A percentile compares a stretch with the other conserved stretches of the same genome.
These are phyloP conservation scores for Drosophila ustulata DNA, from an alignment of 2,888 invertebrate species.

Conservation along the genomic window DNA sequence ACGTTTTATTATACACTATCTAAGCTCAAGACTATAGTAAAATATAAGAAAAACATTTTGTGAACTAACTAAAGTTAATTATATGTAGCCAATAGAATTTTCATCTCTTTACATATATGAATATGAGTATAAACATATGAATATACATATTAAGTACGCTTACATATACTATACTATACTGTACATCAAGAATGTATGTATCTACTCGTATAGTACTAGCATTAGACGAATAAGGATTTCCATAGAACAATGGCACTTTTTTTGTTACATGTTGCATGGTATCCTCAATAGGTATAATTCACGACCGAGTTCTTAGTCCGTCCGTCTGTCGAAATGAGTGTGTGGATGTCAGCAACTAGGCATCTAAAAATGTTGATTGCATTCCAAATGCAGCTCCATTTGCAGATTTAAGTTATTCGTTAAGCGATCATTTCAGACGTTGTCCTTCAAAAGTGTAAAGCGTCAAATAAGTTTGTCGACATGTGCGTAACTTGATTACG, in stretches of 20 bases:
- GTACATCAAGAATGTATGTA: background rate
- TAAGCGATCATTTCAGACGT: background rate
- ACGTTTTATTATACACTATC: conserved; percentile 38
- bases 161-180: background rate
- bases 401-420: background rate
- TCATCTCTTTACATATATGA: conserved; percentile 9
- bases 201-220: background rate
- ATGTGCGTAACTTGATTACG: background rate
- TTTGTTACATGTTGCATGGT: background rate
- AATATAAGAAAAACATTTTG: conserved; percentile 41
- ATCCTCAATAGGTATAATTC: background rate
- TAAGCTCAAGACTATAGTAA: conserved; percentile 68
- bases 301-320: conserved; percentile 1
- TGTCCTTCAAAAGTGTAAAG: background rate
- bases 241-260: background rate
- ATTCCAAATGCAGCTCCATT: background rate
- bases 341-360: background rate
- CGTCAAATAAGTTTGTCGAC: background rate
- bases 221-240: background rate
- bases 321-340: background rate
- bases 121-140: background rate
- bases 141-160: background rate
- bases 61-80: conserved; percentile 13
- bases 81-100: conserved; percentile 16
- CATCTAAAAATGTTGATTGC: background rate